phyloP scores from a whole-genome alignment of 1,140 invertebrate genomes.

The Megalonaias nervosa region DNA sequence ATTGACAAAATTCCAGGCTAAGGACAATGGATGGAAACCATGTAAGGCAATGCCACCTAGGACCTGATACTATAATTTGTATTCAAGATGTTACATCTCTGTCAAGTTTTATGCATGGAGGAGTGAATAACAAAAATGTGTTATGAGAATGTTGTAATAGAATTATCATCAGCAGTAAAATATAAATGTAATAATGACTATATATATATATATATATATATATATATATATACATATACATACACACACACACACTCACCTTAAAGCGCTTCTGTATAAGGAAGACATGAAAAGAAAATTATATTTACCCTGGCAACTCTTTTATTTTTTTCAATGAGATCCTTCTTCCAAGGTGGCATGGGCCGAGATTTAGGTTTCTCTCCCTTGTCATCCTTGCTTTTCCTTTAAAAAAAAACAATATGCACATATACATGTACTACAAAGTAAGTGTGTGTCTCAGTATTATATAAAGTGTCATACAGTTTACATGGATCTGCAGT shows the following conservation, averaged over 20 bases:
- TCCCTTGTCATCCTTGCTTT: slow-evolving; percentile 10
- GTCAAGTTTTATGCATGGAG: not conserved
- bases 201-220: too few species aligned
- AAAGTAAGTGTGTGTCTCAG: not conserved
- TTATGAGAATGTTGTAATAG: too few species aligned
- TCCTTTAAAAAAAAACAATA: slow-evolving; percentile 5
- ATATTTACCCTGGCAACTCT: slow-evolving; percentile 32
- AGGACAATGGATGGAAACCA: too few species aligned
- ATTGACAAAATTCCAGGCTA: not conserved
- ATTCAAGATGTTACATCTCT: too few species aligned
- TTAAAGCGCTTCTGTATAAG: not conserved
- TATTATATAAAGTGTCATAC: too few species aligned
- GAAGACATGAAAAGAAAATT: not conserved
- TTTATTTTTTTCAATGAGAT: slow-evolving; percentile 62
- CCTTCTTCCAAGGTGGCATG: slow-evolving; percentile 61
- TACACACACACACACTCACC: not conserved
- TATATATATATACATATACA: too few species aligned
- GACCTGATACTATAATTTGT: too few species aligned
- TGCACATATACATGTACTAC: not conserved
- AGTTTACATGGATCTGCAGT: too few species aligned
- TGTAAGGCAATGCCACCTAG: not conserved
- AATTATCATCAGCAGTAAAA: not conserved
- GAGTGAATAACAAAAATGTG: not conserved
- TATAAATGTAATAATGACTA: not conserved
- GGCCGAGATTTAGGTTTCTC: slow-evolving; percentile 18